Evolutionary conservation across 2,797 vertebrate species (phyloP), one percentile per base, ranked within the genome.

Genomic region (Etheostoma perlongum): DNA sequence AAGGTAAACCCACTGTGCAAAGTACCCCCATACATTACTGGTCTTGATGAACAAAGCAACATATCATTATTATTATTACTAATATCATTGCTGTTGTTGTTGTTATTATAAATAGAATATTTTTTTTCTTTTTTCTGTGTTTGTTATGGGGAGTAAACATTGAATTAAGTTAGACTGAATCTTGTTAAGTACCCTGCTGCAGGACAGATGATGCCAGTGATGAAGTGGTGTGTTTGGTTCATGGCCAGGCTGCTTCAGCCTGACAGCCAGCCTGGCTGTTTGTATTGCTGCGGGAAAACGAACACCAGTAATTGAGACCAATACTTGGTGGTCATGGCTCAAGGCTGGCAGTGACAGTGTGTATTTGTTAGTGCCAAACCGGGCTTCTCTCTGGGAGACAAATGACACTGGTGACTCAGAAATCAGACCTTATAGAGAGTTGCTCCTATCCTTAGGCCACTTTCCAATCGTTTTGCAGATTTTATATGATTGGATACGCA

Each of bases 1-100:
- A 99, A 98, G 98, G 98, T 98, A 96, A 67, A 25, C 1, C 30
- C 58, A 18, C 59, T 12, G 30, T 21, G 15, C 49, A 64, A 21
- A 67, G 44, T 19, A 62, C 25, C 74, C 47, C 54, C 52, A n/a
- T 10, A 42, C 46, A 36, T 54, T 46, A 47, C 25, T 42, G 23
- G 14, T 69, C 27, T 4, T 40, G 36, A 59, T 16, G 23, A 49
- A 47, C 40, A 27, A 9, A 74, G 19, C 40, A 4, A 9, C 66
- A 58, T 10, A 25, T 21, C 9, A 42, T 59, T 59, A 42, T 25
- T 25, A 46, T 18, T 10, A 47, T n/a, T 51, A 51, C 3, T 21
- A 21, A 10, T 40, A 36, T n/a, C 40, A 13, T 58, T 58, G 16
- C 7, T 40, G 36, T 63, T 49, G 4, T 12, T 14, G 0, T 30